Base-by-base conservation (phyloP, 2,888 invertebrate species). In the Neoscelio sp. region DNA sequence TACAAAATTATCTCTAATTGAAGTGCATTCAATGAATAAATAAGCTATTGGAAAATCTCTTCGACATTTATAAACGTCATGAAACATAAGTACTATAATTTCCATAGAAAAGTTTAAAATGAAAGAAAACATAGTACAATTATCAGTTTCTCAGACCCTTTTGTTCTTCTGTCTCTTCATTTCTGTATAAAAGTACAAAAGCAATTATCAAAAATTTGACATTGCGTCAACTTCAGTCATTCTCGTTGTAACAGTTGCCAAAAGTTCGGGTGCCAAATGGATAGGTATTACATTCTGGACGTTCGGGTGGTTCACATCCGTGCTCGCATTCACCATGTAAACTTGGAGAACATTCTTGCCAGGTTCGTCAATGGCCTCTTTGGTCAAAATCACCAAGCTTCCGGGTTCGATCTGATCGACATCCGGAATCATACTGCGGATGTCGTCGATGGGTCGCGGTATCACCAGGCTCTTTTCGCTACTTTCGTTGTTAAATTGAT, bases 361-460 rank as follows among this genome's bases (percentile, higher is more conserved):
- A 67, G 91, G 89, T 88, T 92, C 84, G 64, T 91, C 84, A 84
- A 91, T 20, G 83, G 92, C 83, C 85, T 90, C 84, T 86, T 88
- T 87, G 65, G 92, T 82, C 83, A 93, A 64, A 88, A 94, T 84
- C 87, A 93, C 88, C 82, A 92, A 73, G 60, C 92, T 92, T 30
- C 92, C 92, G 0, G 92, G 92, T 78, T 91, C 91, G 23, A 91
- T 87, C 4, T 87, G 75, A 52, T 79, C 65, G 4, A 88, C 84
- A 38, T 87, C 87, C 1, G 87, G 79, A 60, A 89, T 84, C 4
- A 83, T 80, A 4, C 78, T 81, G 28, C 84, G 73, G 40, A 88
- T 78, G 20, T 82, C 81, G 4, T 83, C 80, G 4, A 79, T 64
- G 3, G 50, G 13, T 56, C 62, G 50, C 23, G 73, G 13, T 6